Conservation (phyloP, 2,797 vertebrate species). For the Labeo calbasu region DNA sequence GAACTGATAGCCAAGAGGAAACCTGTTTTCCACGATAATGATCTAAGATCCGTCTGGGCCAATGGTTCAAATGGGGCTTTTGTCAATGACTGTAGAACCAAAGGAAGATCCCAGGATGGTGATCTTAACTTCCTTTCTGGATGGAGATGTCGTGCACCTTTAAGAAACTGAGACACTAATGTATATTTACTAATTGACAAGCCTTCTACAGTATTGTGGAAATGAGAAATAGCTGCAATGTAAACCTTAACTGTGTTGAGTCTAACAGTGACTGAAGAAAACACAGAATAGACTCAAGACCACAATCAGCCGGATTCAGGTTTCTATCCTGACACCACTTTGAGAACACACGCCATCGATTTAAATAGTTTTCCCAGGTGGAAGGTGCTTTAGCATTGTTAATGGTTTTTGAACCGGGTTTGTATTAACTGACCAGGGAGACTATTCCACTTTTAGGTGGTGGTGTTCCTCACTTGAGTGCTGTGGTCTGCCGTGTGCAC, state of each 20-base stretch:
- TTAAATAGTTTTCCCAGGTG: background rate
- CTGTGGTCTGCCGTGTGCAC: too few species aligned
- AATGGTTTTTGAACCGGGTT: too few species aligned
- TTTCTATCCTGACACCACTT: background rate
- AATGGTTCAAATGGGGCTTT: background rate
- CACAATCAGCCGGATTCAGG: background rate
- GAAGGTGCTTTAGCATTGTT: background rate
- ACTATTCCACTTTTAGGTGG: too few species aligned
- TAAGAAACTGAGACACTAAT: background rate
- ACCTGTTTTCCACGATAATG: background rate
- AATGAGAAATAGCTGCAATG: background rate
- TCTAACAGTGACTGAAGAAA: background rate
- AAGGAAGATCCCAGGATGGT: background rate
- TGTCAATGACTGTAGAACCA: background rate
- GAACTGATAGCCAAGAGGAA: background rate
- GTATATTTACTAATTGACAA: background rate
- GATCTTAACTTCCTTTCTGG: background rate
- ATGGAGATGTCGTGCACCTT: background rate
- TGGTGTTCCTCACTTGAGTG: too few species aligned
- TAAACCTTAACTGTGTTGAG: background rate
- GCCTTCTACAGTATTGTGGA: background rate
- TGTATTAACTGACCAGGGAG: too few species aligned
- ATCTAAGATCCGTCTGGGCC: background rate
- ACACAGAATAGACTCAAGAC: background rate
- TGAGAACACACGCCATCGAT: background rate